Evolutionary conservation across 2,888 invertebrate species (phyloP), one percentile per base, ranked within the genome.

Genomic region (Caenorhabditis sp.): DNA sequence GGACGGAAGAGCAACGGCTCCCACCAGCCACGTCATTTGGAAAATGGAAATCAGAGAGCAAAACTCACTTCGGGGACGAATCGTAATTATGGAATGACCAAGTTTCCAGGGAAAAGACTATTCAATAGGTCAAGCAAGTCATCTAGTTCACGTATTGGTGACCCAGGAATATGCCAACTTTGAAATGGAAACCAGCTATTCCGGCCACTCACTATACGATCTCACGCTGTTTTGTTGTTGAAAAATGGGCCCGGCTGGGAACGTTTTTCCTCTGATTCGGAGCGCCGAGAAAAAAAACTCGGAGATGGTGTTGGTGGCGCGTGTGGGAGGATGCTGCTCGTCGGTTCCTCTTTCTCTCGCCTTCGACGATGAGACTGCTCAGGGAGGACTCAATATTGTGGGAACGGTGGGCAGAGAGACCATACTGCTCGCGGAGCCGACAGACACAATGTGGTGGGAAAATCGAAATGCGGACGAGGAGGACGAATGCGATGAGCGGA

Each of bases 371-470:
- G 76, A 76, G 76, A 76, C 76, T 61, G 76, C 60, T 61, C 53
- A 67, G 61, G 56, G 62, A 69, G 53, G 69, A 69, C 77, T 77
- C 69, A 78, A 78, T 78, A 78, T 78, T 78, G 78, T 78, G 78
- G 78, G 78, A 78, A 78, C 70, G 70, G 69, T 78, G 76, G 9
- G 53, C 15, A 18, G 15, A 61, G 60, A 76, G 67, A 76, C 67
- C 60, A 22, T 24, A 22, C 40, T 15, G 50, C 55, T 60, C 44
- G 50, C 4, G 32, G 76, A 76, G 76, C 51, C 67, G 32, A 18
- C 64, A 70, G 78, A 65, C 70, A 70, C 70, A 70, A 70, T 78
- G 70, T 70, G 69, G 78, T 78, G 78, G 78, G 78, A 78, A 78
- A 70, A 78, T 77, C 37, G 62, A 68, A 68, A 77, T 69, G 77